phyloP scores from a whole-genome alignment of 2,113 vertebrate species.

The Mirounga angustirostris region DNA sequence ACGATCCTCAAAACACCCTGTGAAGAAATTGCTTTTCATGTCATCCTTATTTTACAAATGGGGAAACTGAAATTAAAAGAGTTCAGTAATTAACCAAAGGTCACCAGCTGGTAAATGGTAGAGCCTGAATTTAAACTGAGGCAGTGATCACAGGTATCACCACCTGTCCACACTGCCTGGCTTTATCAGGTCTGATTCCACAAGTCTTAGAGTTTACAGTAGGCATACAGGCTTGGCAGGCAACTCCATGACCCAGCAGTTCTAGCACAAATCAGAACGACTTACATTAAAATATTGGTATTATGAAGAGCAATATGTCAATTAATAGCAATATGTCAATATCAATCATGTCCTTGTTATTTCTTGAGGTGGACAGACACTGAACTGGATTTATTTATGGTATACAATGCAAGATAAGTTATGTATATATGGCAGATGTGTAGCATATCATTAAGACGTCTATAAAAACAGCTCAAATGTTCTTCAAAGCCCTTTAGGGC shows the following conservation, averaged over 20 bases:
- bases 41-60: not conserved
- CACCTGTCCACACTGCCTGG: not conserved
- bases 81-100: not conserved
- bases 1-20: not conserved
- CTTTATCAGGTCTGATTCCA: not conserved
- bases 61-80: not conserved
- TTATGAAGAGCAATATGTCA: not conserved
- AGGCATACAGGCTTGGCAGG: not conserved
- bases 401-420: not conserved
- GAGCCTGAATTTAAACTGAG: not conserved
- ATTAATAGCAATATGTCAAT: not conserved
- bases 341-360: not conserved
- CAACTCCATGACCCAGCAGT: not conserved
- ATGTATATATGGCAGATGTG: not conserved
- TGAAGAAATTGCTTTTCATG: not conserved
- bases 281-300: not conserved
- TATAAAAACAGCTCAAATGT: not conserved
- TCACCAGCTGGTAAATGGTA: not conserved
- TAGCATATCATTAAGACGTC: not conserved
- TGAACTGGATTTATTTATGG: not conserved
- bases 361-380: not conserved
- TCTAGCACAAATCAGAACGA: not conserved
- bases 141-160: not conserved
- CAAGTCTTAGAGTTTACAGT: not conserved
- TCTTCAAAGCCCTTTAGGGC: not conserved